A percentile compares a stretch with the other conserved stretches of the same genome.
phyloP scores from a whole-genome alignment of 2,888 invertebrate genomes.

The Drosophila lacicola region DNA sequence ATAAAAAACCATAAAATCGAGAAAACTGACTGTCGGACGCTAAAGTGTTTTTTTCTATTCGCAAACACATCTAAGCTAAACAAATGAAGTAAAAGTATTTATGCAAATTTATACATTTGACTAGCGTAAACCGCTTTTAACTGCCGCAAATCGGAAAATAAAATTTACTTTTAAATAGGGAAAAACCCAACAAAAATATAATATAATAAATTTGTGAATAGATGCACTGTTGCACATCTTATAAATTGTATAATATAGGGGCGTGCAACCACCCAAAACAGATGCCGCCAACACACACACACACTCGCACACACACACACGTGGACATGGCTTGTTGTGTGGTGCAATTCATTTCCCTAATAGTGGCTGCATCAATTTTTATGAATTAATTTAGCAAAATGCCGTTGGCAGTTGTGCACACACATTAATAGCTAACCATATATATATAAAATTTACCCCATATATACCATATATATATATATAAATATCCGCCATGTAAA shows the following conservation, averaged over 20 bases:
- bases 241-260: constrained; percentile 39
- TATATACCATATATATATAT: constrained; percentile 9
- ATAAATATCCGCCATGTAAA: constrained; percentile 9
- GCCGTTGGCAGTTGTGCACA: constrained; percentile 68
- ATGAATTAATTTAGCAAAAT: constrained; percentile 83
- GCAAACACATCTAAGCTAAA: constrained; percentile 1
- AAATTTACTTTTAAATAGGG: constrained; percentile 28
- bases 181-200: neutral
- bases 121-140: constrained; percentile 26
- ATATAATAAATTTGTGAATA: constrained; percentile 4
- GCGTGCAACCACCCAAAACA: constrained; percentile 54
- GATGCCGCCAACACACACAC: constrained; percentile 41
- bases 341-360: constrained; percentile 65
- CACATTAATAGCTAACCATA: constrained; percentile 61
- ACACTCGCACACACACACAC: neutral
- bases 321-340: constrained; percentile 20
- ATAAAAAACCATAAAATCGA: constrained; percentile 25
- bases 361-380: constrained; percentile 74
- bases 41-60: constrained; percentile 13
- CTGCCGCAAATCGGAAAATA: constrained; percentile 19
- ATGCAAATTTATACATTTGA: neutral
- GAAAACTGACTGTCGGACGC: constrained; percentile 14
- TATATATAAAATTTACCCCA: constrained; percentile 17
- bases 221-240: neutral
- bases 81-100: constrained; percentile 33